phyloP scores from a whole-genome alignment of 2,113 vertebrate genomes.

The Prunella fulvescens region DNA sequence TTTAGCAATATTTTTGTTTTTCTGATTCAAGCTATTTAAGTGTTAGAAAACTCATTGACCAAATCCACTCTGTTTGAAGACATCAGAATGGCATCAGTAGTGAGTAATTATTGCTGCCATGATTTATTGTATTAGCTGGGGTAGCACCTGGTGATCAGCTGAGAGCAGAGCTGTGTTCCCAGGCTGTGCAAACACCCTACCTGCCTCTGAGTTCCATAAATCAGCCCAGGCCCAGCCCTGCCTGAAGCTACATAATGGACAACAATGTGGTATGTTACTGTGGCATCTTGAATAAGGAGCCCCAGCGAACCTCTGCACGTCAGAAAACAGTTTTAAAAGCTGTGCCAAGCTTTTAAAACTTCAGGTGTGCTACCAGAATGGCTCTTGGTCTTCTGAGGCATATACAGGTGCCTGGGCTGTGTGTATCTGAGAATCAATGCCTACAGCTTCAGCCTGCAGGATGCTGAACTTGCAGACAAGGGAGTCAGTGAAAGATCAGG shows the following conservation, averaged over 20 bases:
- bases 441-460: not conserved
- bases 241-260: not conserved
- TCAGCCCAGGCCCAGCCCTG: not conserved
- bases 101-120: accelerated
- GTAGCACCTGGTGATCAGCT: not conserved
- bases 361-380: accelerated
- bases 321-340: not conserved
- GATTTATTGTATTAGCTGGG: not conserved
- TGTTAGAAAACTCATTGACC: not conserved
- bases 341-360: not conserved
- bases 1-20: not conserved
- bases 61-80: not conserved
- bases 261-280: not conserved
- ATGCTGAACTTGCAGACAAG: not conserved
- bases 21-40: not conserved
- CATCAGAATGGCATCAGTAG: not conserved
- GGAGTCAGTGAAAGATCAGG: not conserved
- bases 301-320: not conserved
- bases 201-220: not conserved
- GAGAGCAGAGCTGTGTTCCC: not conserved
- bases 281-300: not conserved
- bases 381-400: not conserved
- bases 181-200: not conserved
- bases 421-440: not conserved
- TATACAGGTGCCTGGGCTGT: not conserved